Evolutionary conservation across 2,113 vertebrate species (phyloP).

Genomic region (Bothrops jararaca): DNA sequence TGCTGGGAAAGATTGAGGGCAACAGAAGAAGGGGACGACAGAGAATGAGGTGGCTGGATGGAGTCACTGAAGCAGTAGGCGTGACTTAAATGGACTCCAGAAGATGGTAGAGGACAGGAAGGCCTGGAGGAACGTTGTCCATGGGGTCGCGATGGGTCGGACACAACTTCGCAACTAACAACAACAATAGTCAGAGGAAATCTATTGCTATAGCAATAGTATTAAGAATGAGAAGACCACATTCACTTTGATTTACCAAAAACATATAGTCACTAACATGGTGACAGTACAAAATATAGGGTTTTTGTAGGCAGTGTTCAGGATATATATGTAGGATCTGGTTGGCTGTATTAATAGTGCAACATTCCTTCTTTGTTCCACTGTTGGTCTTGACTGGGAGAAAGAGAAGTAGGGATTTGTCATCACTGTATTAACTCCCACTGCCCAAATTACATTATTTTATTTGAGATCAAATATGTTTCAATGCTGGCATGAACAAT

Average conservation of each 20-base stretch:
- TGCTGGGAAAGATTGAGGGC: too few species aligned
- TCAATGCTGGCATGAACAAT: background rate
- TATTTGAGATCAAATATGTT: background rate
- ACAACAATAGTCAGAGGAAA: background rate
- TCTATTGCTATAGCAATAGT: background rate
- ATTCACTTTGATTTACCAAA: background rate
- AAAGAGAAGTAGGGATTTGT: background rate
- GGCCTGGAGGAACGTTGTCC: too few species aligned
- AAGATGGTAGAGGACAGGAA: too few species aligned
- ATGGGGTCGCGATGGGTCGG: too few species aligned
- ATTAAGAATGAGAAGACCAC: background rate
- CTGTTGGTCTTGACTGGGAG: background rate
- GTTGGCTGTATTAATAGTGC: background rate
- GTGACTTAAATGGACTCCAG: too few species aligned
- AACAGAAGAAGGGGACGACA: too few species aligned
- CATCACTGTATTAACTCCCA: background rate
- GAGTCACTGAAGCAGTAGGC: too few species aligned
- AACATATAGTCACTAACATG: background rate
- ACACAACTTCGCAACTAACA: too few species aligned
- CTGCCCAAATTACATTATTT: background rate
- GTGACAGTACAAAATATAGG: background rate
- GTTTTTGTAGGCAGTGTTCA: background rate
- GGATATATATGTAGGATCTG: background rate
- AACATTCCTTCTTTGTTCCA: background rate
- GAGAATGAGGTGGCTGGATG: too few species aligned